Evolutionary conservation across 2,888 invertebrate species (phyloP), one percentile per base, ranked within the genome.

Genomic region (Cactoblastis cactorum): DNA sequence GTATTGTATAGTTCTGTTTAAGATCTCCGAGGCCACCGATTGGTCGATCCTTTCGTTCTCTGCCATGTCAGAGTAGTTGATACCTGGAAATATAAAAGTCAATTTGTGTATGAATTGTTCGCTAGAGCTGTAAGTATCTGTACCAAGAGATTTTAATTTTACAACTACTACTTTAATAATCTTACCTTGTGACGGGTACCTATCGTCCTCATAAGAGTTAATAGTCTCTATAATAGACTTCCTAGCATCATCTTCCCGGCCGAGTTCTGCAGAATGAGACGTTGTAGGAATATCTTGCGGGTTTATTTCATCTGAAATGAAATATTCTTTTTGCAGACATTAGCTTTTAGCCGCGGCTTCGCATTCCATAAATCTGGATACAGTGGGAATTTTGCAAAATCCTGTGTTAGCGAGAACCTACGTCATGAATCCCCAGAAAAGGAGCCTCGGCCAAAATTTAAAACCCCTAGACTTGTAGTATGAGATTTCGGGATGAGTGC

Each of bases 141-240:
- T n/a, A n/a, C n/a, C n/a, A n/a, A n/a, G n/a, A n/a, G n/a, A n/a
- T n/a, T n/a, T n/a, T n/a, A n/a, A n/a, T n/a, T n/a, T n/a, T n/a
- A n/a, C n/a, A n/a, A n/a, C n/a, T n/a, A n/a, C n/a, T 4, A 3
- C n/a, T 14, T 12, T 6, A n/a, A 3, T 6, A 15, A 0, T 15
- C n/a, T 28, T 9, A 87, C 88, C 87, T 80, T 83, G 82, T 2
- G 88, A 88, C n/a, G 87, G 88, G 55, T 73, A 88, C 34, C 87
- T 70, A 0, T 76, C 64, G 52, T 88, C 87, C 24, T 79, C 77
- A 51, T 75, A 82, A 15, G 87, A 87, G 55, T 83, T 87, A 8
- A 88, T 80, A 0, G 82, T 73, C 32, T 70, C 64, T 12, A 86
- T 86, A 5, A 88, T 87, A 4, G 76, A 71, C 39, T 59, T 64